These are phyloP conservation scores for Mallotus villosus DNA, from an alignment of 2,797 vertebrate species.

Conservation along the genomic window DNA sequence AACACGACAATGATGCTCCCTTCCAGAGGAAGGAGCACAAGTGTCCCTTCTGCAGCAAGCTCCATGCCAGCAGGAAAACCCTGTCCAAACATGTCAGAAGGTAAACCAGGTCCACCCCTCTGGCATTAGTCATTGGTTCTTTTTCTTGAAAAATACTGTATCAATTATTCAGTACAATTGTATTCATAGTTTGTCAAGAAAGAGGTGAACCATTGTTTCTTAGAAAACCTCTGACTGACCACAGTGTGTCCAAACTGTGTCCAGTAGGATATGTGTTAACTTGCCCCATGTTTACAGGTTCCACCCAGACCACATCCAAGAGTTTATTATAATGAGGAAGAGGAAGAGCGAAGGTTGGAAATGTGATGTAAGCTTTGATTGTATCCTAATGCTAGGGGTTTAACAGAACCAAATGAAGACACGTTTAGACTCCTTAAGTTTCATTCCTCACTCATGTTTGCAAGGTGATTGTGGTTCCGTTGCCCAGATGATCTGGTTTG, in stretches of 20 bases:
- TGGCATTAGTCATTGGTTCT: not conserved
- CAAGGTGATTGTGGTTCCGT: not conserved
- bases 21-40: slow-evolving; percentile 94
- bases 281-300: slow-evolving; percentile 74
- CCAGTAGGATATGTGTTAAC: not conserved
- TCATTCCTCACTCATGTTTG: not conserved
- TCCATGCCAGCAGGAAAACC: slow-evolving; percentile 97
- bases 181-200: not conserved
- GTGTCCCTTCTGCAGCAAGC: slow-evolving; percentile 93
- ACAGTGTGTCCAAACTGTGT: too few relatives aligned
- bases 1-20: slow-evolving; percentile 82
- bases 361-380: slow-evolving; percentile 84
- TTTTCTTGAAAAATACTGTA: not conserved
- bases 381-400: not conserved
- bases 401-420: not conserved
- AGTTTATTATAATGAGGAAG: slow-evolving; percentile 90
- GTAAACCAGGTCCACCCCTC: slow-evolving; percentile 62
- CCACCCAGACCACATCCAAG: slow-evolving; percentile 92
- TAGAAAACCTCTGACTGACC: not conserved
- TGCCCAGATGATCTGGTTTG: too few relatives aligned
- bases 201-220: not conserved
- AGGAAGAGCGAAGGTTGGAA: slow-evolving; percentile 96
- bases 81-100: slow-evolving; percentile 91
- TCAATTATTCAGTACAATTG: not conserved
- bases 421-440: not conserved